Evolutionary conservation across 2,888 invertebrate genomes (phyloP), one percentile per base, ranked within the genome.

Genomic region (Fabriciana adippe): DNA sequence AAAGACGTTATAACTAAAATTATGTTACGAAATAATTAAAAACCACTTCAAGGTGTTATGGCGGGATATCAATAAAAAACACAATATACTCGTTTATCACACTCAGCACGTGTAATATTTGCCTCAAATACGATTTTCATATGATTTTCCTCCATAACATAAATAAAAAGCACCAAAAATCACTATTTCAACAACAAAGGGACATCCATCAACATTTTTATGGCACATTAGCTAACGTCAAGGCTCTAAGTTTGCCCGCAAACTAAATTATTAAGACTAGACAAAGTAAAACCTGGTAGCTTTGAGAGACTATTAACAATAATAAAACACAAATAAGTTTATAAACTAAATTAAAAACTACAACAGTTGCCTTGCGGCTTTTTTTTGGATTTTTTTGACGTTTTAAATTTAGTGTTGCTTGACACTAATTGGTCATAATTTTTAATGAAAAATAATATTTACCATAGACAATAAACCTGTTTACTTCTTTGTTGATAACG

Each of bases 391-490:
- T 86, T 87, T 75, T 89, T 91, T 92, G 92, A 92, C 92, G 85
- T 90, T 90, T 90, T 84, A 85, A 86, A 88, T 86, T 84, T 83
- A 86, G 91, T 90, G 91, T 90, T 91, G 90, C 90, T 87, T 81
- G 80, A 87, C 86, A 85, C 85, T 91, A 89, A 89, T 91, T 89
- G 86, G 85, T 83, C 86, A 86, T 88, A 85, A 86, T 83, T 85
- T 82, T 82, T 82, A 85, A 72, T 74, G 72, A 77, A 77, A 78
- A 72, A 79, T 75, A 68, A 72, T 73, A 76, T 82, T 78, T 78
- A 78, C 79, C 79, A 79, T 81, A 78, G 76, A 75, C 75, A 75
- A 74, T 68, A 50, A 61, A 48, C 45, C 60, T 53, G 48, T 53
- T 62, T 59, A 64, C 50, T 70, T 62, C 61, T 50, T 55, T 55